Evolutionary conservation across 2,888 invertebrate species (phyloP).

Genomic region (Heliconius ismenius): DNA sequence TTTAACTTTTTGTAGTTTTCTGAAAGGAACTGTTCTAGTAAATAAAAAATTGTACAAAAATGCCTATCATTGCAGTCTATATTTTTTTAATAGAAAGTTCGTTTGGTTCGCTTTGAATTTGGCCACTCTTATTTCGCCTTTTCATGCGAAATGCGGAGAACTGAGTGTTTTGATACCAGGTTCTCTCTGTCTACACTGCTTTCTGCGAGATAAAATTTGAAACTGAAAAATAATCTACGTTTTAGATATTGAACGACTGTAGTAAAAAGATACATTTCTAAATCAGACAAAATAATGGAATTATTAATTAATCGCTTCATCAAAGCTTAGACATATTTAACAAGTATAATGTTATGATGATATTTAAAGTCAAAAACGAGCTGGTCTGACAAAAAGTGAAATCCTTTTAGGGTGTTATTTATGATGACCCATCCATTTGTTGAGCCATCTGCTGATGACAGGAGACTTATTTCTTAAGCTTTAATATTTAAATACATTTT

Average conservation of each 20-base stretch:
- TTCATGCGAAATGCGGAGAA: no score
- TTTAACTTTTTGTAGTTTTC: not conserved
- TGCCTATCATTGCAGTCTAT: not conserved
- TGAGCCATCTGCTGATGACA: conserved; percentile 46
- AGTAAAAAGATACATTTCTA: not conserved
- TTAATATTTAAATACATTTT: conserved; percentile 15
- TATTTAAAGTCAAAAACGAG: conserved; percentile 31
- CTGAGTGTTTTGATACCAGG: no score
- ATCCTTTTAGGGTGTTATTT: conserved; percentile 41
- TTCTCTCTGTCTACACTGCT: no score
- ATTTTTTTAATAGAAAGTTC: not conserved
- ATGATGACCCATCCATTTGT: conserved; percentile 44
- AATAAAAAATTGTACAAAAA: not conserved
- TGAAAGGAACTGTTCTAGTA: not conserved
- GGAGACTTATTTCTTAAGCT: conserved; percentile 41
- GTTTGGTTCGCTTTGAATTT: no score
- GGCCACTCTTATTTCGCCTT: no score
- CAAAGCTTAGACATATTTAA: conserved; percentile 12
- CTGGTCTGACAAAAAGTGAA: conserved; percentile 34
- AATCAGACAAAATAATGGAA: not conserved
- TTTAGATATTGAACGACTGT: not conserved
- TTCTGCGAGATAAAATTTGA: no score
- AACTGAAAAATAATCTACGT: no score
- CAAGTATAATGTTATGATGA: conserved; percentile 17
- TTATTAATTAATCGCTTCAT: conserved; percentile 14